Evolutionary conservation across 2,113 vertebrate species (phyloP), one percentile per base, ranked within the genome.

Genomic region (Atractosteus spatula): DNA sequence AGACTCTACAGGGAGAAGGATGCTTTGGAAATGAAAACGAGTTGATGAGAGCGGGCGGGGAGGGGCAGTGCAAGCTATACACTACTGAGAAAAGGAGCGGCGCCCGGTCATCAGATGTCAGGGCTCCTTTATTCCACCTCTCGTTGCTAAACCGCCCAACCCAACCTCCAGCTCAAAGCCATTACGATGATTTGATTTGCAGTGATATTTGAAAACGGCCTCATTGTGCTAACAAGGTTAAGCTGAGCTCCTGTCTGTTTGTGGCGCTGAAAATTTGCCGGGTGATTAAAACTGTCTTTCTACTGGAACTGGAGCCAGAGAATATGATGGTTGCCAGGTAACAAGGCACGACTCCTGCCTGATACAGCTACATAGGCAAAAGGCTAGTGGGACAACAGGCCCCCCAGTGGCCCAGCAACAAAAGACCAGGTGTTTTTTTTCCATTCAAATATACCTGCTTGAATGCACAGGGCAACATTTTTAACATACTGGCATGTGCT

Each of bases 171-270:
- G 84, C 81, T 88, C 79, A 80, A 64, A 59, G 86, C 91, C 88
- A 92, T 84, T 81, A 88, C 92, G 92, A 92, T 90, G 91, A 94
- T 94, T 92, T 90, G 87, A 91, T 92, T 93, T 94, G 89, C 92
- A 84, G 91, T 89, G 87, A 92, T 91, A 93, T 91, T 90, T 93
- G 91, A 93, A 94, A 94, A 94, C 88, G 85, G 87, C 90, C 92
- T 94, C 90, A 82, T 94, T 86, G 87, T 85, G 89, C 92, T 94
- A 92, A 96, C 83, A 86, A 94, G 92, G 95, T 96, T 93, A 92
- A 87, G 89, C 84, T 79, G 86, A 95, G 89, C 89, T 91, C 89
- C 74, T 87, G 91, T 92, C 92, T 92, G 88, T 88, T 86, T 92
- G 86, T 91, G 87, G 84, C 83, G 79, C 90, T 86, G 88, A 85